Conservation (phyloP, 1,140 invertebrate species). For the Ectropis grisescens region DNA sequence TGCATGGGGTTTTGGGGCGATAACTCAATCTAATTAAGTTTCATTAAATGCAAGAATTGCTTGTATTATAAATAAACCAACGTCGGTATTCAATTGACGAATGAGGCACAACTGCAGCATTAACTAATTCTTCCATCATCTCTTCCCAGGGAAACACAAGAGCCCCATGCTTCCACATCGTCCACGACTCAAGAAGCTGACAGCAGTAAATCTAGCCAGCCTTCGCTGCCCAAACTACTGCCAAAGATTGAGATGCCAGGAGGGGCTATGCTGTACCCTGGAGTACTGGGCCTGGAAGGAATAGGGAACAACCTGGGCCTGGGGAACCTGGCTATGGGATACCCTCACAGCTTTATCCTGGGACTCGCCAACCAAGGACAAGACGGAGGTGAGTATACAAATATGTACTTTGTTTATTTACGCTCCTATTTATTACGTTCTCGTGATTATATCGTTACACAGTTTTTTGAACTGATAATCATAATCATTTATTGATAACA, state of each 20-base stretch:
- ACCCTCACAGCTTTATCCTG: conserved; percentile 53
- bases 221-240: conserved; percentile 35
- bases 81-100: no score
- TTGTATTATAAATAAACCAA: no score
- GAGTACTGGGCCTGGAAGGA: conserved; percentile 42
- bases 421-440: neutral
- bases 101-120: no score
- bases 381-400: conserved; percentile 38
- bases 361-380: conserved; percentile 56
- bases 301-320: conserved; percentile 45
- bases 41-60: no score
- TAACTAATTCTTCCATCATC: neutral
- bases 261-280: conserved; percentile 50
- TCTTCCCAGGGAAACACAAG: conserved; percentile 28
- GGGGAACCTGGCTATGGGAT: conserved; percentile 52
- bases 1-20: no score
- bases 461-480: no score
- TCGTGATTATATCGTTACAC: no score
- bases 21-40: no score
- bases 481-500: no score
- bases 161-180: conserved; percentile 40
- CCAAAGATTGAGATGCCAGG: conserved; percentile 53
- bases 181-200: conserved; percentile 44
- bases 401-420: conserved; percentile 2
- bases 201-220: conserved; percentile 36